Evolutionary conservation across 2,888 invertebrate species (phyloP).

Genomic region (Drosophila setosimentum): DNA sequence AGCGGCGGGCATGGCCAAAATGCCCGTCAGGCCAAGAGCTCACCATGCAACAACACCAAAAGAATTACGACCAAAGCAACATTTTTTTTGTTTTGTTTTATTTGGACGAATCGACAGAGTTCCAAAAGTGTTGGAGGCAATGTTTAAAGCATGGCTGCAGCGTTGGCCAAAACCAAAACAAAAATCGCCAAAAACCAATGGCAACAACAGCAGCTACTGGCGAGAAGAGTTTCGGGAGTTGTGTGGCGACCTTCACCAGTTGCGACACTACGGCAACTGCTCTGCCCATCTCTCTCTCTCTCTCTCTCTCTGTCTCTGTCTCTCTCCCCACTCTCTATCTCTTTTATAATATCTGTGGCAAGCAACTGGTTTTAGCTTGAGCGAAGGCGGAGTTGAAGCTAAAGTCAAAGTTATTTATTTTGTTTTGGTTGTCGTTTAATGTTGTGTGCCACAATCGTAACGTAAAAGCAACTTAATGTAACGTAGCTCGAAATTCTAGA

Average conservation of each 20-base stretch:
- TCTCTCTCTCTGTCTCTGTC: slow-evolving; percentile 1
- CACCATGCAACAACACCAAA: slow-evolving; percentile 50
- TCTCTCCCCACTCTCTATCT: neutral
- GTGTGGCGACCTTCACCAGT: slow-evolving; percentile 66
- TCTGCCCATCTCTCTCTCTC: slow-evolving; percentile 3
- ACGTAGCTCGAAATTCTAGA: slow-evolving; percentile 2
- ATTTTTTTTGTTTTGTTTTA: neutral
- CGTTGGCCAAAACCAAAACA: slow-evolving; percentile 43
- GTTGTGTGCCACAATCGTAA: slow-evolving; percentile 44
- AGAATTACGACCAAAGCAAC: slow-evolving; percentile 42
- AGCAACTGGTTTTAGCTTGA: slow-evolving; percentile 73
- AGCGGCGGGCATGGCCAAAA: slow-evolving; percentile 65
- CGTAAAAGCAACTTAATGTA: neutral
- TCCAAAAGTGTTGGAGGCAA: slow-evolving; percentile 44
- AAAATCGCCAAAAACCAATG: slow-evolving; percentile 46
- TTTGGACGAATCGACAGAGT: slow-evolving; percentile 15
- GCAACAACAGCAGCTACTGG: slow-evolving; percentile 8
- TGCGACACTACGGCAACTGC: slow-evolving; percentile 51
- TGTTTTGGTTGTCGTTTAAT: neutral
- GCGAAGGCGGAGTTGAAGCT: slow-evolving; percentile 28
- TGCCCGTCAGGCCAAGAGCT: slow-evolving; percentile 54
- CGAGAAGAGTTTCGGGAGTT: slow-evolving; percentile 3
- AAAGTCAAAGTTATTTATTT: slow-evolving; percentile 61
- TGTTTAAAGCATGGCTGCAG: slow-evolving; percentile 68
- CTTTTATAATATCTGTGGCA: slow-evolving; percentile 29